Evolutionary conservation across 23 tunicate genomes (phyloP).

Genomic region (Aplidium turbinatum): DNA sequence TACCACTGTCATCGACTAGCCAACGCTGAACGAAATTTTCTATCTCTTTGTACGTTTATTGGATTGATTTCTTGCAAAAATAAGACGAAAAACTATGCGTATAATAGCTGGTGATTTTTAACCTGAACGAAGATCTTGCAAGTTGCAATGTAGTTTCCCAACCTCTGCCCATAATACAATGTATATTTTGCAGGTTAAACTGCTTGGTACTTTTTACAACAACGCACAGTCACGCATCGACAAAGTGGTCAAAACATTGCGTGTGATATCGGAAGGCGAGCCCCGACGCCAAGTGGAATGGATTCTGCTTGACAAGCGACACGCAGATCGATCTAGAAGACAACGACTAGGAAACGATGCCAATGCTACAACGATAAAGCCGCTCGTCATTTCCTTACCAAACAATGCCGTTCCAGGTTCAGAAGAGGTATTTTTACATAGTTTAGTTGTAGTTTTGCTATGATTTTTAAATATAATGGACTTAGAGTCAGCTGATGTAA

Average conservation of each 20-base stretch:
- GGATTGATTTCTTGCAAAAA: too few species aligned
- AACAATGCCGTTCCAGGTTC: constrained; percentile 56
- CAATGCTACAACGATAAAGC: neutral
- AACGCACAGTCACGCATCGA: constrained; percentile 29
- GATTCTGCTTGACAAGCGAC: constrained; percentile 42
- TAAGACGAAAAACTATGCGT: too few species aligned
- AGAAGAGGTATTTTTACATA: constrained; percentile 25
- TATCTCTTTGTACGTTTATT: too few species aligned
- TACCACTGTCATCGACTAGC: too few species aligned
- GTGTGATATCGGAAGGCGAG: constrained; percentile 50
- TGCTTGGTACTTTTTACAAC: constrained; percentile 6
- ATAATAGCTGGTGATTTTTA: neutral
- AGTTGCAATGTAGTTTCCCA: neutral
- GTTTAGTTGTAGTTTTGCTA: neutral
- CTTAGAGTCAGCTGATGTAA: too few species aligned
- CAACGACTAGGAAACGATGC: neutral
- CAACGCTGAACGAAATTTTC: too few species aligned
- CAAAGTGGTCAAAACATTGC: constrained; percentile 53
- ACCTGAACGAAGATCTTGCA: neutral
- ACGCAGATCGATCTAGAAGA: neutral
- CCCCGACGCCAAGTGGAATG: constrained; percentile 39
- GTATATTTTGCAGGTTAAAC: constrained; percentile 24
- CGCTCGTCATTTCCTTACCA: constrained; percentile 26
- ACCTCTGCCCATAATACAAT: too few species aligned
- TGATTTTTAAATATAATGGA: neutral